These are phyloP conservation scores for Acrobasis consociella DNA, from an alignment of 2,888 invertebrate species.

Conservation along the genomic window DNA sequence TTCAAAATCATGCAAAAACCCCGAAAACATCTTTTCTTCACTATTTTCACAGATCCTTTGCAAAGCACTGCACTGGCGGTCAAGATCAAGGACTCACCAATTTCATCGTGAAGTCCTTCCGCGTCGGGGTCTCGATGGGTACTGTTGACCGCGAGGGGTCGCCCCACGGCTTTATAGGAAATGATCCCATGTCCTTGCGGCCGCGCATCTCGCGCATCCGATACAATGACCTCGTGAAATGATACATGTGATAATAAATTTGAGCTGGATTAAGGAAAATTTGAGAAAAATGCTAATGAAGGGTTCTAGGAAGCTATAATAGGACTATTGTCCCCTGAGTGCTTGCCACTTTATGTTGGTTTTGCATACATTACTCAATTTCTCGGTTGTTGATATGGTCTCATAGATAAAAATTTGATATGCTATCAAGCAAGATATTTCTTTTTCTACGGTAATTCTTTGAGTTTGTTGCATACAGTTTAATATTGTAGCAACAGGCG, in stretches of 20 bases:
- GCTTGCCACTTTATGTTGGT: neutral
- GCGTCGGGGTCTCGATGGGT: conserved; percentile 57
- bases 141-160: conserved; percentile 67
- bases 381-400: too few species aligned
- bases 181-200: conserved; percentile 66
- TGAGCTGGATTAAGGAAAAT: conserved; percentile 38
- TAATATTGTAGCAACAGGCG: too few species aligned
- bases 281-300: conserved; percentile 26
- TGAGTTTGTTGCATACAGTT: too few species aligned
- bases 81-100: conserved; percentile 74
- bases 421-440: too few species aligned
- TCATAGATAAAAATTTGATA: neutral
- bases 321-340: conserved; percentile 12
- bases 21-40: neutral
- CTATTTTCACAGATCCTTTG: neutral
- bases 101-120: conserved; percentile 77
- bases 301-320: conserved; percentile 23
- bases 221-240: conserved; percentile 71
- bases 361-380: neutral
- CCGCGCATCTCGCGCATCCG: conserved; percentile 54
- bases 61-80: conserved; percentile 12
- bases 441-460: too few species aligned
- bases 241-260: conserved; percentile 41
- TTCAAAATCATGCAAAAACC: neutral
- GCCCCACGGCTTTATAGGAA: conserved; percentile 70